Evolutionary conservation across 2,888 invertebrate genomes (phyloP), one percentile per base, ranked within the genome.

Genomic region (Euclidia mi): DNA sequence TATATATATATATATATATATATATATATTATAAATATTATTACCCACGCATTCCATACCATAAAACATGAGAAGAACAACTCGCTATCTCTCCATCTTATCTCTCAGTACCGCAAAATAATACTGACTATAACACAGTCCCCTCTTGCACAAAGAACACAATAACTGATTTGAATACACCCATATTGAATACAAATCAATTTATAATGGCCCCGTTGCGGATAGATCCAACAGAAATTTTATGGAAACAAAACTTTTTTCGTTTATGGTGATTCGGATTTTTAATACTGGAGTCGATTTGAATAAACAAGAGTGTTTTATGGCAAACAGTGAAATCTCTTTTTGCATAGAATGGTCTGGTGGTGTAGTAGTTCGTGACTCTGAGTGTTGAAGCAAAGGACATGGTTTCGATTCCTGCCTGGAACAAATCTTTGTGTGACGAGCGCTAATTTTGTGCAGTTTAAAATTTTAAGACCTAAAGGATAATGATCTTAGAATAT

Each of bases 131-230:
- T 61, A 71, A 72, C 65, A 52, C 58, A 69, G 82, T 72, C 74
- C 81, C 84, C 79, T 79, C 78, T 79, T 69, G 76, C 74, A 78
- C 79, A 87, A 84, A 87, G 85, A 84, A 85, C 80, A 89, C 88
- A 89, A 88, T 88, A 85, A 88, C 88, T 88, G 81, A 89, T 89
- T 89, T 89, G 86, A 89, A 89, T 89, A 86, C 65, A 87, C 88
- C 65, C 72, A 71, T 70, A 82, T 84, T 78, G 89, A 89, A 89
- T 89, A 89, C 88, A 87, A 88, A 89, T 87, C 87, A 87, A 84
- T 81, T 82, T 81, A 80, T 83, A 86, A 82, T 81, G 80, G 78
- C 78, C 69, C 62, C 76, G 58, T 49, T 58, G 76, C 51, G 64
- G 77, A 76, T 71, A 79, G 75, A 82, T 73, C 69, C 78, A 76